Evolutionary conservation across 2,113 vertebrate species (phyloP).

Genomic region (Acinonyx jubatus): DNA sequence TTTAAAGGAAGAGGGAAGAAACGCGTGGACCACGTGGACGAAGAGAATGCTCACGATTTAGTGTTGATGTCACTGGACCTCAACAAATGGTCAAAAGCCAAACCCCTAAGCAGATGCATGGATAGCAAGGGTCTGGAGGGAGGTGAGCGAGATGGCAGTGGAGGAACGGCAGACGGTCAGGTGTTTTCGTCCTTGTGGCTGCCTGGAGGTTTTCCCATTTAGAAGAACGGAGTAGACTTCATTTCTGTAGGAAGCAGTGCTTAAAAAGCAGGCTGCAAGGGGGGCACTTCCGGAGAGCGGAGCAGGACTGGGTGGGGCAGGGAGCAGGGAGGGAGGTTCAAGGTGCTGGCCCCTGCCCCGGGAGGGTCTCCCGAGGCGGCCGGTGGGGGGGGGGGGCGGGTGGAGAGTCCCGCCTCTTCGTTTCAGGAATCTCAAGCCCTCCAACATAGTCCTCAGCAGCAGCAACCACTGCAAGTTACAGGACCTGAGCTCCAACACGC

Average conservation of each 20-base stretch:
- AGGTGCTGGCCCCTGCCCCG: not conserved
- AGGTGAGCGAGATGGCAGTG: rapidly evolving
- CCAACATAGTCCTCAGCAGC: constrained; percentile 84
- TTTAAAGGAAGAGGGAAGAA: not conserved
- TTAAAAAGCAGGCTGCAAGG: not conserved
- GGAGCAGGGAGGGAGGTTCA: not conserved
- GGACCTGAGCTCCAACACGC: constrained; percentile 82
- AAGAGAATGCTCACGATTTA: rapidly evolving
- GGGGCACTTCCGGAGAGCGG: not conserved
- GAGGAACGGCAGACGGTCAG: rapidly evolving
- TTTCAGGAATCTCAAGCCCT: constrained; percentile 90
- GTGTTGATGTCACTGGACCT: rapidly evolving
- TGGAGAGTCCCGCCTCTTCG: not conserved
- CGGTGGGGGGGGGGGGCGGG: rapidly evolving
- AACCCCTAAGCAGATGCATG: rapidly evolving
- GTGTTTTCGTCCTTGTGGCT: not conserved
- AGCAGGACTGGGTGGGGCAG: not conserved
- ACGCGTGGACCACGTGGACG: rapidly evolving
- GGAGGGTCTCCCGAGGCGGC: rapidly evolving
- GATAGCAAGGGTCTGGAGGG: rapidly evolving
- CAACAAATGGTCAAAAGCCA: not conserved
- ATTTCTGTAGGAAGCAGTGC: not conserved
- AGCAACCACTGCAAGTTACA: constrained; percentile 81
- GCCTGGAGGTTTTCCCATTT: not conserved
- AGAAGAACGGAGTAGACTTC: not conserved